Percentiles rank a stretch among this genome's conserved stretches.
These are phyloP conservation scores for Rhizomys pruinosus DNA, from an alignment of 2,113 vertebrate species.

Conservation along the genomic window DNA sequence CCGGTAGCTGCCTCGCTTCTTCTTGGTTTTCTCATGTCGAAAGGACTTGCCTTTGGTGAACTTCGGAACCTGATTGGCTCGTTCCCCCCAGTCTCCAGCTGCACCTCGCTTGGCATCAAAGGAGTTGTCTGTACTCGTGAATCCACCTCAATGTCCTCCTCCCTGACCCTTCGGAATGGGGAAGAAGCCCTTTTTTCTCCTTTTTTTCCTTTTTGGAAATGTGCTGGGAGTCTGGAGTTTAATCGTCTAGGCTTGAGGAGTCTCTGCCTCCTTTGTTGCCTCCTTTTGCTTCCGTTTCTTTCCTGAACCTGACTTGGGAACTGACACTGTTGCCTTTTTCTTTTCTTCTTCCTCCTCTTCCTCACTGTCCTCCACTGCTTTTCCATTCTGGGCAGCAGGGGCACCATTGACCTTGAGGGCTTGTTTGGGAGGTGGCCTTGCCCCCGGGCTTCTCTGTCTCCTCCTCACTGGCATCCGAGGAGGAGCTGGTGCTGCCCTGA, in stretches of 20 bases:
- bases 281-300: slow-evolving; percentile 89
- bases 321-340: slow-evolving; percentile 79
- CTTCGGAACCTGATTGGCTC: slow-evolving; percentile 92
- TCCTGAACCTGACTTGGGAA: slow-evolving; percentile 77
- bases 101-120: slow-evolving; percentile 95
- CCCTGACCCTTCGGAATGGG: slow-evolving; percentile 95
- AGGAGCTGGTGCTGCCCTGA: slow-evolving; percentile 87
- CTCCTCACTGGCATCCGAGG: slow-evolving; percentile 78
- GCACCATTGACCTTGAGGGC: slow-evolving; percentile 65
- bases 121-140: slow-evolving; percentile 94
- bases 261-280: slow-evolving; percentile 83
- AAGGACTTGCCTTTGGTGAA: slow-evolving; percentile 98
- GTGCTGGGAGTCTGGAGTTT: slow-evolving; percentile 92
- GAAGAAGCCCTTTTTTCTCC: slow-evolving; percentile 82
- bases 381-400: slow-evolving; percentile 71
- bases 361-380: not conserved
- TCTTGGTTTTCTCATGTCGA: slow-evolving; percentile 98
- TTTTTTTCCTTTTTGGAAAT: slow-evolving; percentile 94
- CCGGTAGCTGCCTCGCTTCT: slow-evolving; percentile 96
- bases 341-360: slow-evolving; percentile 67
- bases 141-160: slow-evolving; percentile 92
- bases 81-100: slow-evolving; percentile 95
- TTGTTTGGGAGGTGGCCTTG: slow-evolving; percentile 4
- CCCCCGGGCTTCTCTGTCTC: slow-evolving; percentile 58
- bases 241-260: slow-evolving; percentile 90